Conservation (phyloP, 2,888 invertebrate species). For the Drosophila borealis region DNA sequence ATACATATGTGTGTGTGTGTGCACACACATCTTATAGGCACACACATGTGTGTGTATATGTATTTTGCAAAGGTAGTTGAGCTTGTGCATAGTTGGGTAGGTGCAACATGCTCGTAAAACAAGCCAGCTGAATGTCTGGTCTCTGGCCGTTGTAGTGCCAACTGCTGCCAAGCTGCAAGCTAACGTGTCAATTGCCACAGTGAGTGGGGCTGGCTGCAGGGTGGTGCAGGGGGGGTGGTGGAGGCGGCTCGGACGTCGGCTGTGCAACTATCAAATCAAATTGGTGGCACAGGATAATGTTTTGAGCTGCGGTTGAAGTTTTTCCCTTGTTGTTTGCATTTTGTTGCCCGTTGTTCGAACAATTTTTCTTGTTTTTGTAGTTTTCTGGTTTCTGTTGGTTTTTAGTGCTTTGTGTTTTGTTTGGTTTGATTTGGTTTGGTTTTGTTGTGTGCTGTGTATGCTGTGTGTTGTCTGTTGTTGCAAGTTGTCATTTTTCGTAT, state of each 20-base stretch:
- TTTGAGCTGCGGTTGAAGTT: constrained; percentile 77
- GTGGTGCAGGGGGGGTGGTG: background rate
- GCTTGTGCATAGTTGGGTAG: constrained; percentile 57
- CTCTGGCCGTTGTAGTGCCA: constrained; percentile 66
- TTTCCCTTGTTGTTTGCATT: constrained; percentile 45
- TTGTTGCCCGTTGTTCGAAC: constrained; percentile 47
- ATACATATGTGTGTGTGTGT: background rate
- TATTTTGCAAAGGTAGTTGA: constrained; percentile 37
- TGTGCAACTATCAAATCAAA: constrained; percentile 79
- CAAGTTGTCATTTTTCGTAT: constrained; percentile 81
- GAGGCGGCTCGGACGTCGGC: constrained; percentile 53
- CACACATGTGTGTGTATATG: constrained; percentile 6
- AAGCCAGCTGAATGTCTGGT: constrained; percentile 60
- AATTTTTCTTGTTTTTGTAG: constrained; percentile 26
- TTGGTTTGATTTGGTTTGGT: constrained; percentile 33
- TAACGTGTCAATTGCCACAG: constrained; percentile 74
- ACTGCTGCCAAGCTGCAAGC: constrained; percentile 74
- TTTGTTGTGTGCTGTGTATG: constrained; percentile 22
- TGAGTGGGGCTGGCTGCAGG: constrained; percentile 10
- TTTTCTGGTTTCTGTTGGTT: constrained; percentile 33
- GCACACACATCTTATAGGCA: background rate
- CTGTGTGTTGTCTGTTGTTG: constrained; percentile 52
- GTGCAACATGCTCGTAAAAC: constrained; percentile 79
- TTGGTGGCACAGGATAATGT: constrained; percentile 81
- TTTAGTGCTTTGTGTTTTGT: constrained; percentile 50